Conservation (phyloP, 23 tunicate genomes). For the Ascidia mentula region DNA sequence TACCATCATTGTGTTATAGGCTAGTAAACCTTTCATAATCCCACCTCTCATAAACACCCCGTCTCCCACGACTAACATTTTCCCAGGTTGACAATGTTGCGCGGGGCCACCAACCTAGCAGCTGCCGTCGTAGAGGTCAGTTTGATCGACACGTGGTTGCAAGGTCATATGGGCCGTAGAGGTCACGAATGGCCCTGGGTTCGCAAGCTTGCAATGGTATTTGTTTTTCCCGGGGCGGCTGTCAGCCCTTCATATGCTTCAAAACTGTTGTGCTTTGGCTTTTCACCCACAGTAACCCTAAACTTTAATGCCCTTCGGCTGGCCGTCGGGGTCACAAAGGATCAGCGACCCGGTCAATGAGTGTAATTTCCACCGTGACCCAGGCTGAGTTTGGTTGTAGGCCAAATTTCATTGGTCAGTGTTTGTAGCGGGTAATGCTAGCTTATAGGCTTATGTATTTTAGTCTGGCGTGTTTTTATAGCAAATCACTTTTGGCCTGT, state of each 20-base stretch:
- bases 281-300: neutral
- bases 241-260: neutral
- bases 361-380: neutral
- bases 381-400: too few species aligned
- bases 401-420: too few species aligned
- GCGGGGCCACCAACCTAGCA: too few species aligned
- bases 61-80: too few species aligned
- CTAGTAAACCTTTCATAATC: too few species aligned
- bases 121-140: neutral
- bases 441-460: too few species aligned
- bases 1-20: too few species aligned
- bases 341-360: neutral
- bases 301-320: neutral
- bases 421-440: too few species aligned
- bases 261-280: neutral
- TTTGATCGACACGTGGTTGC: neutral
- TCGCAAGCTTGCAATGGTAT: neutral
- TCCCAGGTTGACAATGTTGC: too few species aligned
- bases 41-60: too few species aligned
- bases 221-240: neutral
- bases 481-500: too few species aligned
- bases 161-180: neutral
- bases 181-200: neutral
- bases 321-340: neutral
- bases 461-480: too few species aligned